Base-by-base conservation (phyloP, 2,113 vertebrate genomes). In the Gadus chalcogrammus region DNA sequence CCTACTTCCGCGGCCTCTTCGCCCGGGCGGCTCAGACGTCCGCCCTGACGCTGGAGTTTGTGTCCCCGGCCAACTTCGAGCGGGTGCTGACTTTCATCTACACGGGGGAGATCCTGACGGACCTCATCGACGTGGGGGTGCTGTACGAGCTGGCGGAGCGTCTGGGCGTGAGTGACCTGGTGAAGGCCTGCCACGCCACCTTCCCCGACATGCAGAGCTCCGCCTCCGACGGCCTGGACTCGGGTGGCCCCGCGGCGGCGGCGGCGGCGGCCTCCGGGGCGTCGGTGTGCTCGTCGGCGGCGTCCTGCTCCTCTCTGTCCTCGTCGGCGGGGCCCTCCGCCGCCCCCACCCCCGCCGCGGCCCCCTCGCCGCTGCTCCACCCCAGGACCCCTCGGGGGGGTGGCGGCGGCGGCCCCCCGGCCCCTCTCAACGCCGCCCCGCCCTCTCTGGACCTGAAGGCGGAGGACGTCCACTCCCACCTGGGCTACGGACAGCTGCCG, bases 21-120 rank as follows among this genome's bases (percentile, higher is more conserved):
- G 69, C 84, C 17, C 76, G 87, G 86, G 78, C 93, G 12, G 13
- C 71, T 0, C 87, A 94, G 3, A 75, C 91, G 0, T 72, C 93
- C 1, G 94, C 93, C 69, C 94, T 97, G 11, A 93, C 95, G 3
- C 86, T 98, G 84, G 97, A 98, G 79, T 98, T 98, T 67, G 94
- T 98, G 72, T 97, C 97, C 0, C 92, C 96, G 0, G 90, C 94
- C 80, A 98, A 97, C 90, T 96, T 99, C 0, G 97, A 99, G 86
- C 97, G 96, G 87, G 94, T 99, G 79, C 89, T 99, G 79, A 97
- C 93, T 62, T 99, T 99, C 0, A 91, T 98, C 18, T 99, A 99
- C 82, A 98, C 96, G 0, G 96, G 96, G 0, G 95, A 98, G 88
- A 94, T 98, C 66, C 89, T 95, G 87, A 96, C 95, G 0, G 97